Base-by-base conservation (phyloP, 2,888 invertebrate species). In the Dryococelus australis region DNA sequence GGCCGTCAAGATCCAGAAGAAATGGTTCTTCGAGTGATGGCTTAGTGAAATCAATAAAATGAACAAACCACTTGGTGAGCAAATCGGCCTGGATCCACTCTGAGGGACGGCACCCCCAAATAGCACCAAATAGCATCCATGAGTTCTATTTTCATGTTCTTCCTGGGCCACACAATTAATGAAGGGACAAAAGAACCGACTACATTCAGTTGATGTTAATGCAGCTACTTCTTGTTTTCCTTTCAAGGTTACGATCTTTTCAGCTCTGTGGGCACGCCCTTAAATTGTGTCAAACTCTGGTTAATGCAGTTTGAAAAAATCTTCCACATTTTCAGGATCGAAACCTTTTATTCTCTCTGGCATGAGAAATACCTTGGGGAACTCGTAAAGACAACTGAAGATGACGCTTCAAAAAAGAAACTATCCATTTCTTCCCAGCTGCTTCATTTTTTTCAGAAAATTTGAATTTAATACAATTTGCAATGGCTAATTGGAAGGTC, bases 141-240 rank as follows among this genome's bases (percentile, higher is more conserved):
- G n/a, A n/a, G n/a, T n/a, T n/a, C n/a, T n/a, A n/a, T n/a, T n/a
- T n/a, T n/a, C n/a, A n/a, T n/a, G n/a, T n/a, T n/a, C n/a, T n/a
- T n/a, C n/a, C n/a, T n/a, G n/a, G n/a, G n/a, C n/a, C n/a, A n/a
- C n/a, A n/a, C n/a, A n/a, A n/a, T n/a, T n/a, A n/a, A n/a, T 26
- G 79, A 27, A 79, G 79, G 24, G 20, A 79, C 79, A 26, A 79
- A 79, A 79, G 24, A 79, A 26, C 8, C 79, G 9, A 79, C 79
- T 27, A 16, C 79, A 79, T 79, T 79, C 24, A 26, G 79, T 16
- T 26, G 79, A 79, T 79, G 79, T 79, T 79, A 79, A 79, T 27
- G 79, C 79, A 79, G 79, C 79, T 9, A 79, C 79, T 79, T 79
- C 79, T 79, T 27, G 24, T 16, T 79, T 79, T 27, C 79, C 79